A percentile compares a stretch with the other conserved stretches of the same genome.
These are phyloP conservation scores for Herpailurus yagouaroundi DNA, from an alignment of 2,113 vertebrate species.

Conservation along the genomic window DNA sequence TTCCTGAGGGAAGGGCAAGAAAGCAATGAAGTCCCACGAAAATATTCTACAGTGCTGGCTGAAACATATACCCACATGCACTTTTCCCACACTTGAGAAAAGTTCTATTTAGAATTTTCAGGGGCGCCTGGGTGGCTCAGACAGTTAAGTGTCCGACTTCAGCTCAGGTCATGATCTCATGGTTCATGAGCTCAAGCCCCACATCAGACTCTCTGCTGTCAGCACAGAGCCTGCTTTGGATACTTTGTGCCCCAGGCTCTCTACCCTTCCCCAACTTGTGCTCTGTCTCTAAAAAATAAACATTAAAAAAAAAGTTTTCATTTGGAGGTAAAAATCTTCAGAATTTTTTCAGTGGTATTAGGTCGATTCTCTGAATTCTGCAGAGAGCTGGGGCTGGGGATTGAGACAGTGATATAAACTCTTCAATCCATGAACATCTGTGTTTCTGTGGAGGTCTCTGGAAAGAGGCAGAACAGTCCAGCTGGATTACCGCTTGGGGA, in stretches of 20 bases:
- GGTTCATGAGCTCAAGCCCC: no score
- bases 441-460: background rate
- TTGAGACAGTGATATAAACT: background rate
- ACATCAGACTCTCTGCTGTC: no score
- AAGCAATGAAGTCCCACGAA: background rate
- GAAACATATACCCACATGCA: background rate
- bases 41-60: background rate
- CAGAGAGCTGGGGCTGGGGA: rapidly evolving
- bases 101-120: background rate
- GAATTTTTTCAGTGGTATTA: background rate
- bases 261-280: no score
- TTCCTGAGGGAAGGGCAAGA: conserved; percentile 16
- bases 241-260: no score
- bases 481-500: background rate
- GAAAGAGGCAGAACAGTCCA: background rate
- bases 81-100: background rate
- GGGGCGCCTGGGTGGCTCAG: no score
- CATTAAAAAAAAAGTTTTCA: background rate
- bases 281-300: no score
- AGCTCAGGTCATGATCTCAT: no score
- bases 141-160: no score
- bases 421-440: background rate
- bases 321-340: background rate
- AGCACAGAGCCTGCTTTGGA: no score
- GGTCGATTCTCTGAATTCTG: background rate